Evolutionary conservation across 2,113 vertebrate genomes (phyloP).

Genomic region (Melanerpes aurifrons): DNA sequence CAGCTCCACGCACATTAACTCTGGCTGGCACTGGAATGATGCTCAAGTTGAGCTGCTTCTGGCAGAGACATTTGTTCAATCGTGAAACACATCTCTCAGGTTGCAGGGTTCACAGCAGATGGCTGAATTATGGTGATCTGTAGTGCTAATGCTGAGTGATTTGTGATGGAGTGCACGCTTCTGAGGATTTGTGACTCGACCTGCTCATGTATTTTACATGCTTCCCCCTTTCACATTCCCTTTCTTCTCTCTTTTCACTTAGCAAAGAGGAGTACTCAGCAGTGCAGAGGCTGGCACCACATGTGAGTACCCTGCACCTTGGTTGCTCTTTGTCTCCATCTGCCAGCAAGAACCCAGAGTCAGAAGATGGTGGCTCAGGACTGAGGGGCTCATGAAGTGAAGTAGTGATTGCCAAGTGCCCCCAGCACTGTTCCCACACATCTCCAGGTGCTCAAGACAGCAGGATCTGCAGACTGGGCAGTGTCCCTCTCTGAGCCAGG

Average conservation of each 20-base stretch:
- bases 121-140: neutral
- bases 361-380: neutral
- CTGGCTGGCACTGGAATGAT: neutral
- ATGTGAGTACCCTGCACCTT: neutral
- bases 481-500: rapidly evolving
- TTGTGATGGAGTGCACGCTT: neutral
- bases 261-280: neutral
- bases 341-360: neutral
- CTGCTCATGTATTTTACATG: neutral
- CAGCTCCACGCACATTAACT: neutral
- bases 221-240: neutral
- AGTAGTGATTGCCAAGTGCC: neutral
- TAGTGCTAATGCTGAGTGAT: neutral
- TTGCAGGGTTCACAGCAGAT: neutral
- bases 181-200: neutral
- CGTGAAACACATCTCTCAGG: neutral
- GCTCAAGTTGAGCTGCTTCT: neutral
- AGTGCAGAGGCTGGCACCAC: neutral
- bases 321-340: neutral
- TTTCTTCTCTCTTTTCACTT: neutral
- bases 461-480: neutral
- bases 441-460: neutral
- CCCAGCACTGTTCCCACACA: neutral
- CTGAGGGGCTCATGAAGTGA: rapidly evolving
- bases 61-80: neutral